A percentile compares a stretch with the other conserved stretches of the same genome.
These are phyloP conservation scores for Chrysolina haemoptera DNA, from an alignment of 2,888 invertebrate genomes.

Conservation along the genomic window DNA sequence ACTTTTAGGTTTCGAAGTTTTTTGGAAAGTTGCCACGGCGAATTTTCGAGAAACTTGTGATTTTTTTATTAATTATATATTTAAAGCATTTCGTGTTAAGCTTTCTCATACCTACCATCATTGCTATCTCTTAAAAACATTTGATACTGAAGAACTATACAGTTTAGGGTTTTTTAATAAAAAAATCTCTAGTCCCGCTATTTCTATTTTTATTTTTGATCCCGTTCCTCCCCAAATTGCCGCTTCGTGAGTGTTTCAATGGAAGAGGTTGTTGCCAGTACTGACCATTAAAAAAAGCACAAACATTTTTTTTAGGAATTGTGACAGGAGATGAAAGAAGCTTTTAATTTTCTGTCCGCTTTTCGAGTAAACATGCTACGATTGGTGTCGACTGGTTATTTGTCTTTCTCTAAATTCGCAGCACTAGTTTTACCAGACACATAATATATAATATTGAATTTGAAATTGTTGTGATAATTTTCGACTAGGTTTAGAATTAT, in stretches of 20 bases:
- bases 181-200: constrained; percentile 81
- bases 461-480: constrained; percentile 63
- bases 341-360: constrained; percentile 36
- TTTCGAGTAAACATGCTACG: constrained; percentile 51
- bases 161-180: constrained; percentile 71
- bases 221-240: constrained; percentile 36
- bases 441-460: constrained; percentile 46
- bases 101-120: constrained; percentile 69
- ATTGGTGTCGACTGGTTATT: constrained; percentile 62
- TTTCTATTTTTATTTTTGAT: constrained; percentile 64
- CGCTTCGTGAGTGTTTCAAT: constrained; percentile 36
- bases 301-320: constrained; percentile 39
- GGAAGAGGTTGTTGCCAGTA: constrained; percentile 25
- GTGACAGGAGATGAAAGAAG: neutral
- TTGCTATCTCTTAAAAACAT: constrained; percentile 71
- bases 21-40: constrained; percentile 38
- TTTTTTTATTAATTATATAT: constrained; percentile 52
- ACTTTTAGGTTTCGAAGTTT: constrained; percentile 57
- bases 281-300: constrained; percentile 45
- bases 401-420: constrained; percentile 54
- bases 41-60: constrained; percentile 41
- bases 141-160: constrained; percentile 76
- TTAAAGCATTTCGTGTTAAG: constrained; percentile 74
- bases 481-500: constrained; percentile 57
- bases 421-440: constrained; percentile 62